Evolutionary conservation across 2,113 vertebrate species (phyloP).

Genomic region (Hymenochirus boettgeri): DNA sequence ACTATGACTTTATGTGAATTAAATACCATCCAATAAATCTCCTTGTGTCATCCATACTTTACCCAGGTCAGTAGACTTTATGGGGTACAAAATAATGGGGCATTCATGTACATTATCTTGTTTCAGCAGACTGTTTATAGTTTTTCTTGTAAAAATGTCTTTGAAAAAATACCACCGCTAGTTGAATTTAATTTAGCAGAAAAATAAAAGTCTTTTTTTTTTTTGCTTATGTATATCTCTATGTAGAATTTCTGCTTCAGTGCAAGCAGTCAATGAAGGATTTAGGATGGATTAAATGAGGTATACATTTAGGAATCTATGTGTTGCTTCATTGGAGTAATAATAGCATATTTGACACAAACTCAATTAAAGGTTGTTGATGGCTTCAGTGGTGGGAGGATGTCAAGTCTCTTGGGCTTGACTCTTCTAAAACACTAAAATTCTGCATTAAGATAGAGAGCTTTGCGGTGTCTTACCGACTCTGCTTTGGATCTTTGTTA

Average conservation of each 20-base stretch:
- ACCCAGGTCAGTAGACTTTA: too few relatives aligned
- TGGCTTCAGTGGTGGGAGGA: neutral
- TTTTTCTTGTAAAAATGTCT: neutral
- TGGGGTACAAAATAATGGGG: too few relatives aligned
- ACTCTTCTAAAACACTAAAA: neutral
- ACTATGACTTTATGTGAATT: too few relatives aligned
- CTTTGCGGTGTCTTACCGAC: neutral
- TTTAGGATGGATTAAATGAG: neutral
- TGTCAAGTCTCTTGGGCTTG: neutral
- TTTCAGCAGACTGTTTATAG: neutral
- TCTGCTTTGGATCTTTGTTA: constrained; percentile 7
- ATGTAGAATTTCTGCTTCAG: constrained; percentile 2
- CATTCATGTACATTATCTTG: neutral
- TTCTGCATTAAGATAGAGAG: neutral
- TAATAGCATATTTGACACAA: constrained; percentile 6
- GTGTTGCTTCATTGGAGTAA: constrained; percentile 1
- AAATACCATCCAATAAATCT: too few relatives aligned
- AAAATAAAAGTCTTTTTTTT: neutral
- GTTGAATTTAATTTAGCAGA: constrained; percentile 3
- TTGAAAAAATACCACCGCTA: neutral
- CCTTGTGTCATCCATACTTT: too few relatives aligned
- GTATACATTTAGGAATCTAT: neutral
- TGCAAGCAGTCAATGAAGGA: neutral
- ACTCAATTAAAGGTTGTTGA: constrained; percentile 1
- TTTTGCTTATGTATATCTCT: neutral